Evolutionary conservation across 2,888 invertebrate genomes (phyloP).

Genomic region (Lymantria monacha): DNA sequence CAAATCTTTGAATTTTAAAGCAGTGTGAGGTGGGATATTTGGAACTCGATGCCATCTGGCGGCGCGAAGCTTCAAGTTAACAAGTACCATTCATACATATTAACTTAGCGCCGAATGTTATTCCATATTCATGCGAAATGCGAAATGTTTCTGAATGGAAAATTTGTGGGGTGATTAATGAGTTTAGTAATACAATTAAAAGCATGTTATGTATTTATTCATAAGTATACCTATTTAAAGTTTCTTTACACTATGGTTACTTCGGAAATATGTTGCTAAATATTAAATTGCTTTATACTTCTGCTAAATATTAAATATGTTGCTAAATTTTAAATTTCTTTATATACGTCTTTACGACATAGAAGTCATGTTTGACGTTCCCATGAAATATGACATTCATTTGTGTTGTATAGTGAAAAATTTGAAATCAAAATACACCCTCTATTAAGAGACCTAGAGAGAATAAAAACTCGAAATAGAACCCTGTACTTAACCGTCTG

Average conservation of each 20-base stretch:
- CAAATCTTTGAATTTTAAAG: slow-evolving; percentile 78
- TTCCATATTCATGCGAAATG: slow-evolving; percentile 63
- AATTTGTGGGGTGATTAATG: slow-evolving; percentile 28
- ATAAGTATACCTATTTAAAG: slow-evolving; percentile 29
- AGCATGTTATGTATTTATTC: slow-evolving; percentile 1
- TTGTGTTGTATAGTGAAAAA: no score
- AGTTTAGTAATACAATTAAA: slow-evolving; percentile 15
- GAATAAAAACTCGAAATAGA: no score
- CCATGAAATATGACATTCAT: no score
- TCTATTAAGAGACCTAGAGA: no score
- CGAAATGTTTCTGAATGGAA: slow-evolving; percentile 35
- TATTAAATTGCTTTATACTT: no score
- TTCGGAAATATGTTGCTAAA: no score
- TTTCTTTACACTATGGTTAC: slow-evolving; percentile 1
- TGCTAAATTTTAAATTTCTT: no score
- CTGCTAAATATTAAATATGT: no score
- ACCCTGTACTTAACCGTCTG: no score
- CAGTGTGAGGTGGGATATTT: slow-evolving; percentile 54
- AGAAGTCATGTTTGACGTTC: no score
- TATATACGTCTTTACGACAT: no score
- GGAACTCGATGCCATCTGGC: slow-evolving; percentile 54
- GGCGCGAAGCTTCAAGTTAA: slow-evolving; percentile 54
- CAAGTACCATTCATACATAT: slow-evolving; percentile 77
- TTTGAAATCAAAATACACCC: no score
- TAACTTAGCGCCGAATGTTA: slow-evolving; percentile 58